phyloP scores from a whole-genome alignment of 2,888 invertebrate species.

The Harpagoxenus sublaevis region DNA sequence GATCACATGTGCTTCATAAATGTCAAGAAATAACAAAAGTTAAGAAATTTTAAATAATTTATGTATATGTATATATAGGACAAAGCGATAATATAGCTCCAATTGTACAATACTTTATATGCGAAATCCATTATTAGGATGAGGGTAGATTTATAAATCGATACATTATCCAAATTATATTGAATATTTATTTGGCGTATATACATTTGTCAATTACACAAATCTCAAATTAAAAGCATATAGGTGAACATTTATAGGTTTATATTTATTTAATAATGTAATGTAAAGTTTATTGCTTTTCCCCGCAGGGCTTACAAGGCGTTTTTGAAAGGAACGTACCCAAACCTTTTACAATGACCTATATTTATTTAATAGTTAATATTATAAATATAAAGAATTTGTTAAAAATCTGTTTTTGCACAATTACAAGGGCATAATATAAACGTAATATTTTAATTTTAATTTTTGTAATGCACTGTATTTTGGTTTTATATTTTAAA shows the following conservation, averaged over 20 bases:
- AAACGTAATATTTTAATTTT: not conserved
- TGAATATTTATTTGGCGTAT: not conserved
- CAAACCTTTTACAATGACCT: too few relatives aligned
- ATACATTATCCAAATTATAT: constrained; percentile 2
- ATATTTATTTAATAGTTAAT: constrained; percentile 6
- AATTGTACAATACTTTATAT: not conserved
- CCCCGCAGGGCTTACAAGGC: too few relatives aligned
- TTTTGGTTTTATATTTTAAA: not conserved
- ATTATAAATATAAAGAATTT: not conserved
- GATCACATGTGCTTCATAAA: not conserved
- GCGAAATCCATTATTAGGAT: not conserved
- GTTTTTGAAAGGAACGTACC: too few relatives aligned
- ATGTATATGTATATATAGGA: not conserved
- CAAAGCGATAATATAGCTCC: not conserved
- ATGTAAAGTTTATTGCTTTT: too few relatives aligned
- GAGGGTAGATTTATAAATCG: not conserved
- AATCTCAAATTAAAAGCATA: not conserved
- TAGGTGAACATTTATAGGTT: not conserved
- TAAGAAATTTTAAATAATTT: not conserved
- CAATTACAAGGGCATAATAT: not conserved
- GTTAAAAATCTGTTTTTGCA: not conserved
- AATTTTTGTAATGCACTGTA: not conserved
- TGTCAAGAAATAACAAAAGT: constrained; percentile 19
- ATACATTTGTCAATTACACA: not conserved
- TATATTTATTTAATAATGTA: constrained; percentile 7